phyloP scores from a whole-genome alignment of 2,113 vertebrate genomes.

The Dolichotis patagonum region DNA sequence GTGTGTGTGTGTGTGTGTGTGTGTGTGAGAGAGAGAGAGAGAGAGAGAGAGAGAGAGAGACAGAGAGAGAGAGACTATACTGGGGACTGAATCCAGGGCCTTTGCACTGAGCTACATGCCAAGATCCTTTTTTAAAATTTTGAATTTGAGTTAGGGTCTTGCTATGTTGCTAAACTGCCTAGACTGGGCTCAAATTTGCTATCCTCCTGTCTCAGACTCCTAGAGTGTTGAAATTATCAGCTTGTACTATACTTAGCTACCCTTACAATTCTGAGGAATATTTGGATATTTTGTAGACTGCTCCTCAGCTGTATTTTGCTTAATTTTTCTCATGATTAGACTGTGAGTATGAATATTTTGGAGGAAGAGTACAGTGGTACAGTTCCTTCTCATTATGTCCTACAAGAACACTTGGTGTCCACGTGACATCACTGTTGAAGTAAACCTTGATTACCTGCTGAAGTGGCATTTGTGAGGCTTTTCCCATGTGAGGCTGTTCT shows the following conservation, averaged over 20 bases:
- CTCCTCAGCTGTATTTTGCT: neutral
- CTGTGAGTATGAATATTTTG: neutral
- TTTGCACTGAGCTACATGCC: neutral
- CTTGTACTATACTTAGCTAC: neutral
- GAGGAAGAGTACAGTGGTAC: neutral
- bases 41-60: too few relatives aligned
- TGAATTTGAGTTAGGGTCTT: neutral
- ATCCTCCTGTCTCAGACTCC: neutral
- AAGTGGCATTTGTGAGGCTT: neutral
- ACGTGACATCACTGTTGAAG: neutral
- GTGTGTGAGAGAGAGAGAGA: too few relatives aligned
- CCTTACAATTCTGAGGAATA: neutral
- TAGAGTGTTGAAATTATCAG: neutral
- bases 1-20: too few relatives aligned
- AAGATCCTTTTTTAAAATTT: neutral
- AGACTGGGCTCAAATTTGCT: neutral
- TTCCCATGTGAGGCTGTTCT: neutral
- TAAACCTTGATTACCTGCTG: neutral
- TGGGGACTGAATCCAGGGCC: neutral
- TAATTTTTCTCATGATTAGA: conserved; percentile 1
- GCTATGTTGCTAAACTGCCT: neutral
- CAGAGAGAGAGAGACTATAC: too few relatives aligned
- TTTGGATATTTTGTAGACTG: neutral
- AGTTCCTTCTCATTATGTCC: neutral
- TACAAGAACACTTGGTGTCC: neutral